These are phyloP conservation scores for Perdita meconis DNA, from an alignment of 2,888 invertebrate genomes.

Conservation along the genomic window DNA sequence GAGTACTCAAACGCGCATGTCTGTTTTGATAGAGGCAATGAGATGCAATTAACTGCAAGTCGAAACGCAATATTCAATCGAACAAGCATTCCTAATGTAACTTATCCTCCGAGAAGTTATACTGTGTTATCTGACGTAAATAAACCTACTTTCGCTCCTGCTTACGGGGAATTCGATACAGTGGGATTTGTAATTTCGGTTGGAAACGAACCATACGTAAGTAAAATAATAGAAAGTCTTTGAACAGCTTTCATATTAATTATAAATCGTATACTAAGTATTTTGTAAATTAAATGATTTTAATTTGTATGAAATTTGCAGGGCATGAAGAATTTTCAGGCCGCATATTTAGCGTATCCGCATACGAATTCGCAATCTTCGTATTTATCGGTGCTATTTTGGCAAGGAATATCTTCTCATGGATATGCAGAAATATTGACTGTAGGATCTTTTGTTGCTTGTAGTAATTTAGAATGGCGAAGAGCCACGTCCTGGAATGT, in stretches of 20 bases:
- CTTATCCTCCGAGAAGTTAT: slow-evolving; percentile 81
- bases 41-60: slow-evolving; percentile 86
- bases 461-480: slow-evolving; percentile 88
- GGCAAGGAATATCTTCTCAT: slow-evolving; percentile 83
- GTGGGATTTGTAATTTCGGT: slow-evolving; percentile 88
- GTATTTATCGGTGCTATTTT: slow-evolving; percentile 84
- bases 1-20: neutral
- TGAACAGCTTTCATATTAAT: no score
- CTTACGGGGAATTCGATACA: slow-evolving; percentile 90
- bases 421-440: slow-evolving; percentile 86
- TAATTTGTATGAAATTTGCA: slow-evolving; percentile 44
- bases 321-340: slow-evolving; percentile 83
- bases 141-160: slow-evolving; percentile 81
- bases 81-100: slow-evolving; percentile 66
- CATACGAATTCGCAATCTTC: slow-evolving; percentile 72
- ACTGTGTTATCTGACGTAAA: slow-evolving; percentile 85
- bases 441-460: slow-evolving; percentile 86
- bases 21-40: slow-evolving; percentile 72
- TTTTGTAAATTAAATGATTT: neutral
- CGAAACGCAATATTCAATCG: slow-evolving; percentile 85
- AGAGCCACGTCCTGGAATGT: slow-evolving; percentile 85
- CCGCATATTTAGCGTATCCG: slow-evolving; percentile 77
- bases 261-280: neutral
- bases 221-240: slow-evolving; percentile 49
- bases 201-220: slow-evolving; percentile 84